Conservation (phyloP, 1,140 invertebrate species). For the Drosophila tristis region DNA sequence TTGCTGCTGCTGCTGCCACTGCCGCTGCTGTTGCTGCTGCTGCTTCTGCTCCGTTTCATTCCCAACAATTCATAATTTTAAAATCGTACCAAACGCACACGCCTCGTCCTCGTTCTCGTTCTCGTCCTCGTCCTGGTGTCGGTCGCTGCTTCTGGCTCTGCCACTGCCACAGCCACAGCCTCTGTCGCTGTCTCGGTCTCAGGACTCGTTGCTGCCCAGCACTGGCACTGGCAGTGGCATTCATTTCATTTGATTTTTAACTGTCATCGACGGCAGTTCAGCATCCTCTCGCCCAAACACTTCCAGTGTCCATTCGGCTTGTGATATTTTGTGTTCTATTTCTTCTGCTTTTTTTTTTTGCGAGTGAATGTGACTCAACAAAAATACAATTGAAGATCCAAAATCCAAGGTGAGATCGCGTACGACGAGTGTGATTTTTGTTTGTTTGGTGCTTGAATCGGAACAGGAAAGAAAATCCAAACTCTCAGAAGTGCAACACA, state of each 20-base stretch:
- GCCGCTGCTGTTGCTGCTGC: conserved; percentile 20
- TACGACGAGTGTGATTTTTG: neutral
- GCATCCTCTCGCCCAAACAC: conserved; percentile 2
- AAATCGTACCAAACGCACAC: conserved; percentile 64
- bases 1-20: conserved; percentile 15
- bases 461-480: neutral
- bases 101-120: conserved; percentile 20
- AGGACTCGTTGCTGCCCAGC: conserved; percentile 42
- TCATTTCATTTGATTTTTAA: conserved; percentile 84
- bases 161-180: conserved; percentile 15
- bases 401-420: conserved; percentile 24
- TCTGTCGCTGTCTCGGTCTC: conserved; percentile 37
- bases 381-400: neutral
- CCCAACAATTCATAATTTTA: conserved; percentile 83
- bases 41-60: conserved; percentile 68
- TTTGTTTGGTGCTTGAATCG: too few species aligned
- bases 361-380: conserved; percentile 5
- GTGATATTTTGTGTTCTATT: neutral
- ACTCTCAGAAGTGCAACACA: neutral
- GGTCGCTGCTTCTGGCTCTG: conserved; percentile 12
- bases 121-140: conserved; percentile 16
- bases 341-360: conserved; percentile 10
- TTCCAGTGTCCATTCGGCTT: neutral
- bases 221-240: conserved; percentile 10
- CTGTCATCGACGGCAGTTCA: conserved; percentile 78